A percentile compares a stretch with the other conserved stretches of the same genome.
These are phyloP conservation scores for Orthosia cruda DNA, from an alignment of 2,888 invertebrate species.

Conservation along the genomic window DNA sequence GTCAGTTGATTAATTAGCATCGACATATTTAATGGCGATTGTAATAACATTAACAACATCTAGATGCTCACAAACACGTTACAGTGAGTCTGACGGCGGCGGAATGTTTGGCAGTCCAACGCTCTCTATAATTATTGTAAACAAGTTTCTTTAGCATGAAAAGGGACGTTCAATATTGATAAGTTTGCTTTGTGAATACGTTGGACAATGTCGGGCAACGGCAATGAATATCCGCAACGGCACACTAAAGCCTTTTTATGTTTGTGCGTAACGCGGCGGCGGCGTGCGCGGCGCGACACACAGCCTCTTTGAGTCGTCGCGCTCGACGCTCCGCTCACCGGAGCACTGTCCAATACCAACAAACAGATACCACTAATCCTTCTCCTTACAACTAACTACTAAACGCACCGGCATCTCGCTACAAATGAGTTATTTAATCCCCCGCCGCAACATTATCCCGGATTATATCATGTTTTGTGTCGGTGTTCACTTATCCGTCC, in stretches of 20 bases:
- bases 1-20: conserved; percentile 85
- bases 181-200: conserved; percentile 63
- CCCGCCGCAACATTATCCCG: conserved; percentile 85
- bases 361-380: conserved; percentile 87
- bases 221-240: conserved; percentile 68
- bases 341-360: conserved; percentile 81
- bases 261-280: conserved; percentile 84
- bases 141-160: conserved; percentile 40
- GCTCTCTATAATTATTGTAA: conserved; percentile 35
- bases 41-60: conserved; percentile 72
- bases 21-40: conserved; percentile 80
- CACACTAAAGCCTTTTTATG: conserved; percentile 73
- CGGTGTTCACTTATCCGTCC: conserved; percentile 81
- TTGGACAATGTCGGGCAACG: conserved; percentile 71
- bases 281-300: conserved; percentile 69
- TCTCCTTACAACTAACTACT: conserved; percentile 84
- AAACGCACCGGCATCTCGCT: conserved; percentile 85
- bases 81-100: conserved; percentile 24
- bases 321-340: conserved; percentile 60
- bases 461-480: conserved; percentile 88
- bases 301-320: conserved; percentile 75
- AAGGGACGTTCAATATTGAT: conserved; percentile 57
- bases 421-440: conserved; percentile 88
- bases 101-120: conserved; percentile 39
- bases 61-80: conserved; percentile 65